Conservation (phyloP, 2,888 invertebrate species). For the Tachina grossa region DNA sequence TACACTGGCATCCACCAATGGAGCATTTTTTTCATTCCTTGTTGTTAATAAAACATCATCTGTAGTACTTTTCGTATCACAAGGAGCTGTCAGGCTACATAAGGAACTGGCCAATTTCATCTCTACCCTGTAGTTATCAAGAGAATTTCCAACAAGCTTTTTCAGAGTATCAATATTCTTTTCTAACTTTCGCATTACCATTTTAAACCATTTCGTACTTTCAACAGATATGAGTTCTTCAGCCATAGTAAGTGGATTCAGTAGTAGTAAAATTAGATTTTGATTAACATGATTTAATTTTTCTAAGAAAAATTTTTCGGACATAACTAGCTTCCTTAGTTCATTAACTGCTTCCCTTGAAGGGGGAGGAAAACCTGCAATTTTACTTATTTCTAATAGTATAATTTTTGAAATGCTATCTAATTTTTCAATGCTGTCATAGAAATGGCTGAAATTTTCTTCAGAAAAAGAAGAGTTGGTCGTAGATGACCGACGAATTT, state of each 20-base stretch:
- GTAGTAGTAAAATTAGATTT: slow-evolving; percentile 79
- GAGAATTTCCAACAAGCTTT: slow-evolving; percentile 79
- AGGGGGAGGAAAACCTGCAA: slow-evolving; percentile 77
- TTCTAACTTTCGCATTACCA: slow-evolving; percentile 79
- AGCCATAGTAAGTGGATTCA: slow-evolving; percentile 79
- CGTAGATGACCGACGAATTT: slow-evolving; percentile 48
- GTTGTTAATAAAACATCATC: not conserved
- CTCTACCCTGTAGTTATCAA: slow-evolving; percentile 73
- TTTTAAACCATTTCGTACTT: slow-evolving; percentile 71
- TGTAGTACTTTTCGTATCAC: not conserved
- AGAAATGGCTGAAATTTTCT: slow-evolving; percentile 48
- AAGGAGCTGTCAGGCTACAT: slow-evolving; percentile 5
- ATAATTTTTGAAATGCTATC: slow-evolving; percentile 75
- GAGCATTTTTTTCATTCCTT: not conserved
- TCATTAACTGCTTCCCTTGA: slow-evolving; percentile 76
- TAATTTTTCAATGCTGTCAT: slow-evolving; percentile 68
- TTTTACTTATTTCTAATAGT: slow-evolving; percentile 80
- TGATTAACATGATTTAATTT: slow-evolving; percentile 81
- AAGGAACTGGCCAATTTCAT: slow-evolving; percentile 13
- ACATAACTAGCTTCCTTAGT: slow-evolving; percentile 76
- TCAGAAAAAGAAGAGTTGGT: slow-evolving; percentile 53
- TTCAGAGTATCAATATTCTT: slow-evolving; percentile 81
- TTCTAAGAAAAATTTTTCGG: slow-evolving; percentile 79
- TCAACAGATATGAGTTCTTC: slow-evolving; percentile 73
- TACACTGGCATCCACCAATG: not conserved